Base-by-base conservation (phyloP, 1,140 invertebrate species). In the Drosophila navojoa region DNA sequence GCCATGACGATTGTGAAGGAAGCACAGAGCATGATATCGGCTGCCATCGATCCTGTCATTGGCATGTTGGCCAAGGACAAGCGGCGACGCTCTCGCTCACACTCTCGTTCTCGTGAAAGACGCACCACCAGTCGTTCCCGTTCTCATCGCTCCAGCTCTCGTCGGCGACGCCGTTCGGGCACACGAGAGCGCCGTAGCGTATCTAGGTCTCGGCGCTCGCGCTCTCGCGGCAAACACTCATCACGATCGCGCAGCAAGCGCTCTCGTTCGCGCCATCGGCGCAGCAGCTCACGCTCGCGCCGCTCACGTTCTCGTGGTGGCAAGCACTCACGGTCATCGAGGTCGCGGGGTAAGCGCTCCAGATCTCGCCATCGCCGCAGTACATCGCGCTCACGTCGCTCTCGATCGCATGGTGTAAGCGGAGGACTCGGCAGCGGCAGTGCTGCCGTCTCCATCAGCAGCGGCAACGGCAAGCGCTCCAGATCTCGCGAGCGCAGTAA, bases 1-100 rank as follows among this genome's bases (percentile, higher is more conserved):
- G 98, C 98, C 0, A 98, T 99, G 98, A 97, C 97, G 32, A 94
- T 98, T 73, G 97, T 98, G 0, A 98, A 98, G 87, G 98, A 99
- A 93, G 97, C 98, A 0, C 97, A 98, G 91, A 98, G 96, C 91
- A 94, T 98, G 67, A 98, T 98, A 58, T 97, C 97, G 7, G 97
- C 97, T 11, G 96, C 97, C 6, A 98, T 98, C 76, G 97, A 98
- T 93, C 97, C 97, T 25, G 96, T 97, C 58, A 97, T 97, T 79
- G 96, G 96, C 3, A 95, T 97, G 93, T 86, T 97, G 9, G 96
- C 96, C 1, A 97, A 97, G 92, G 96, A 97, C 67, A 97, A 97
- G 86, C 93, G 94, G 16, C 93, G 94, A 0, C 92, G 94, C 16
- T 95, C 94, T 0, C 92, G 94, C 44, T 95, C 94, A 1, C 91